Base-by-base conservation (phyloP, 2,888 invertebrate genomes). In the Eustalomyia histrio region DNA sequence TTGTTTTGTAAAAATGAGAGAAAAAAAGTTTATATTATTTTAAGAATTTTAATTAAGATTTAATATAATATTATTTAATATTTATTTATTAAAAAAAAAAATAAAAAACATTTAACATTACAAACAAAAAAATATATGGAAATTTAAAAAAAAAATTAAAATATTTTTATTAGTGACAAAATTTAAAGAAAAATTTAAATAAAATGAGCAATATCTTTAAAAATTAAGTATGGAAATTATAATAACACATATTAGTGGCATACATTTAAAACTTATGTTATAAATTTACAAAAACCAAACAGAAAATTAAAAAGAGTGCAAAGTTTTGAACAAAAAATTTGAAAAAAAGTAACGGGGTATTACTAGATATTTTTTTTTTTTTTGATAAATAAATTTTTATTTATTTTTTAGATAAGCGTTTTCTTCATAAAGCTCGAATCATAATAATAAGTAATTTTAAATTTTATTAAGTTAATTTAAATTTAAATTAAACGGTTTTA, bases 31-130 rank as follows among this genome's bases (percentile, higher is more conserved):
- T 47, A 47, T n/a, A 47, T 47, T 47, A 47, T 63, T 12, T 68
- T 3, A 35, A 21, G 21, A 53, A 52, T n/a, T 71, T n/a, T 71
- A 43, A 53, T 39, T 35, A 50, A 64, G 24, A 29, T 6, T 29
- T 29, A 21, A 29, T 6, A 29, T 29, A 29, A 29, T 29, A 29
- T 29, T 6, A 29, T 29, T 29, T 4, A 29, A 7, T 29, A 29
- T 29, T 24, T 6, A 17, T 50, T 50, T 21, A 16, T 47, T 24
- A 21, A 12, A 18, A 53, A 55, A 55, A 14, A 18, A 64, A 64
- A 71, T 29, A 14, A 58, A 71, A 39, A 72, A 80, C 52, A 78
- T 78, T 72, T 55, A 75, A 16, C 68, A 78, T 68, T 78, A 60
- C 74, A 60, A 43, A 29, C 29, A 3, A 29, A 21, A 29, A 61